Base-by-base conservation (phyloP, 2,797 vertebrate species). In the Leuciscus waleckii region DNA sequence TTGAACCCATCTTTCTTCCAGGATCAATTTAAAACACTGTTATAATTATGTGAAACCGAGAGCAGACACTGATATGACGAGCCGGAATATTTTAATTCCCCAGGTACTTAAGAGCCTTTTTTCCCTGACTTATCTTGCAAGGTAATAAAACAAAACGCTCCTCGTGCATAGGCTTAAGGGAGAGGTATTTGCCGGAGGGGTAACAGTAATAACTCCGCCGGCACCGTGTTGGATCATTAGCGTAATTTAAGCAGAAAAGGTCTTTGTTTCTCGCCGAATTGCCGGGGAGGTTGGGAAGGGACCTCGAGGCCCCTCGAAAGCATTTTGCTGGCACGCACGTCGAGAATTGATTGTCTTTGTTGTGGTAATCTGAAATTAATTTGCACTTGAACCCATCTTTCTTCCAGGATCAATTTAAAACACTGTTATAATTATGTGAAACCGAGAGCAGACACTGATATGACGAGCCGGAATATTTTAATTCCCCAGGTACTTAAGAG, bases 351-450 rank as follows among this genome's bases (percentile, higher is more conserved):
- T 97, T 96, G 97, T 96, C 97, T 98, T 98, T 98, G 97, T 98
- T 98, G 97, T 98, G 97, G 95, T 99, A 97, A 99, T 98, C 97
- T 98, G 96, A 98, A 98, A 98, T 98, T 98, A 98, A 99, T 99
- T 99, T 98, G 96, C 97, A 97, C 97, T 98, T 98, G 96, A 98
- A 98, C 97, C 96, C 95, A 96, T 97, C 97, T 98, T 98, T 99
- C 97, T 97, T 97, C 97, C 96, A 95, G 96, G 96, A 96, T 97
- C 96, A 97, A 97, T 99, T 98, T 97, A 97, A 94, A 97, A 97
- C 95, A 94, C 93, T 90, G 93, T 95, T 96, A 97, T 99, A 97
- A 98, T 98, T 97, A 97, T 94, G 94, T 94, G 90, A 73, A 97
- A 97, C 94, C 92, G 95, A 97, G 97, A 96, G 94, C 95, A 96